A percentile compares a stretch with the other conserved stretches of the same genome.
Evolutionary conservation across 2,888 invertebrate genomes (phyloP).

Genomic region (Seira sanloemensis): DNA sequence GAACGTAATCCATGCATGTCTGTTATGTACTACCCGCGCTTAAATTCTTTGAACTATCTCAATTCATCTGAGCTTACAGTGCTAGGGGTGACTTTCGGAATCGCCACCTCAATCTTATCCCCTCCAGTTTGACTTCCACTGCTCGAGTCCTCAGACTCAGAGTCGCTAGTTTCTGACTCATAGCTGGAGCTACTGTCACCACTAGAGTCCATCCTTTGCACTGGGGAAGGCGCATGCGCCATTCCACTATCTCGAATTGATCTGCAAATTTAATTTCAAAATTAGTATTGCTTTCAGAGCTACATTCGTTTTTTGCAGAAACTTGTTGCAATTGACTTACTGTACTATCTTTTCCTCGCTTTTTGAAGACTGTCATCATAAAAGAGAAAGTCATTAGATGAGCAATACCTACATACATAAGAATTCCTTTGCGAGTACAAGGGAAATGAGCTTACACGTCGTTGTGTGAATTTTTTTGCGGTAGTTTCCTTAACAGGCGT

Average conservation of each 20-base stretch:
- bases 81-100: conserved; percentile 60
- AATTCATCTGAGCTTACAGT: conserved; percentile 57
- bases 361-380: conserved; percentile 70
- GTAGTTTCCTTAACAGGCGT: conserved; percentile 69
- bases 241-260: conserved; percentile 69
- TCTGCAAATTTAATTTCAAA: conserved; percentile 56
- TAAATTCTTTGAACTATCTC: too few species aligned
- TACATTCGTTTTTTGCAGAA: not conserved
- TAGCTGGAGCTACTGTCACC: conserved; percentile 72
- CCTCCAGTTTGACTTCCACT: conserved; percentile 70
- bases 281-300: not conserved
- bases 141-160: conserved; percentile 73
- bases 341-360: conserved; percentile 70
- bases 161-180: conserved; percentile 68
- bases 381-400: conserved; percentile 17
- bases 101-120: conserved; percentile 62
- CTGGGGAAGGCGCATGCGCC: conserved; percentile 70
- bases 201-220: conserved; percentile 72
- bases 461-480: conserved; percentile 69
- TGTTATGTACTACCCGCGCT: too few species aligned
- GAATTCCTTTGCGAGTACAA: not conserved
- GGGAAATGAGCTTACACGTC: conserved; percentile 66
- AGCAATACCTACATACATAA: too few species aligned
- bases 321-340: conserved; percentile 57
- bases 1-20: too few species aligned